These are phyloP conservation scores for Synanthedon andrenaeformis DNA, from an alignment of 2,888 invertebrate species.

Conservation along the genomic window DNA sequence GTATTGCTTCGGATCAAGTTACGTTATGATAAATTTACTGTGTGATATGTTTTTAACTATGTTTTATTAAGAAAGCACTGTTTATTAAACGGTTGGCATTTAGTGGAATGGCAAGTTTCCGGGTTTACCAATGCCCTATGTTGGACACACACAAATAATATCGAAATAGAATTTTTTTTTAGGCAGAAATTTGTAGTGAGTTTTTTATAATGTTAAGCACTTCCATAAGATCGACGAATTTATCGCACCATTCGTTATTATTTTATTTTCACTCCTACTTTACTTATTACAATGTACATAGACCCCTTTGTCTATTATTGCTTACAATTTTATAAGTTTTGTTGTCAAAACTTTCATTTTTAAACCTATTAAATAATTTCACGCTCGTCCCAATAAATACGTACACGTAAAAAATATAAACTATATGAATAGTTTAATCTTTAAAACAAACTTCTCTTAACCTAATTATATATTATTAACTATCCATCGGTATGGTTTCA, in stretches of 20 bases:
- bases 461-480: constrained; percentile 70
- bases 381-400: constrained; percentile 69
- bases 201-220: constrained; percentile 38
- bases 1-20: not conserved
- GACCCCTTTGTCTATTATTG: constrained; percentile 65
- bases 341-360: constrained; percentile 53
- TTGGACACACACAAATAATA: constrained; percentile 39
- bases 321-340: constrained; percentile 68
- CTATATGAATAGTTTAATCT: constrained; percentile 72
- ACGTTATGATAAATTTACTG: not conserved
- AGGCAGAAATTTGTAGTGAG: constrained; percentile 50
- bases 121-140: constrained; percentile 39
- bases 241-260: constrained; percentile 65
- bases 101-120: constrained; percentile 47
- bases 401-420: constrained; percentile 72
- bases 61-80: constrained; percentile 25
- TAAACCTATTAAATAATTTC: constrained; percentile 67
- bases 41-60: not conserved
- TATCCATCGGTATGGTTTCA: constrained; percentile 67
- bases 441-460: constrained; percentile 66
- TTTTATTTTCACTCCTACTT: constrained; percentile 46
- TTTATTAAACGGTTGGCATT: constrained; percentile 14
- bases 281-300: constrained; percentile 58
- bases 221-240: constrained; percentile 57
- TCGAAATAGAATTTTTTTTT: constrained; percentile 44